Conservation (phyloP, 2,888 invertebrate genomes). For the Brachypalpus laphriformis region DNA sequence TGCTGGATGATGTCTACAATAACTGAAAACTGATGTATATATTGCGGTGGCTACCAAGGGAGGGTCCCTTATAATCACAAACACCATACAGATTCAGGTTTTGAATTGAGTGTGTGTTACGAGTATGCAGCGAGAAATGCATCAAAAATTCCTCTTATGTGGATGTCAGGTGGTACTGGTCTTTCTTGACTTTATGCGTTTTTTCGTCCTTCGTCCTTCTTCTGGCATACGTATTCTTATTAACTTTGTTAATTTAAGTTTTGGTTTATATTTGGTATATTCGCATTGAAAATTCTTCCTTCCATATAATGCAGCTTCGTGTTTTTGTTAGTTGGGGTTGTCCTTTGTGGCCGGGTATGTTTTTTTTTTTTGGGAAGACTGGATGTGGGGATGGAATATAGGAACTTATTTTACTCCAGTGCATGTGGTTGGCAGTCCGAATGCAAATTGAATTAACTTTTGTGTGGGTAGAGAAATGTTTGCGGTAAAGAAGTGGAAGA, state of each 20-base stretch:
- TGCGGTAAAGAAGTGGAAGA: no score
- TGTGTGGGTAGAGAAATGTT: neutral
- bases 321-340: neutral
- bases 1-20: constrained; percentile 28
- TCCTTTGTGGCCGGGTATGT: neutral
- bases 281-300: constrained; percentile 4
- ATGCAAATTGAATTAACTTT: constrained; percentile 54
- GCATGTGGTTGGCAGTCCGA: constrained; percentile 7
- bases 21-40: constrained; percentile 29
- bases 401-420: constrained; percentile 18
- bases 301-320: neutral
- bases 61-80: constrained; percentile 32
- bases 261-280: constrained; percentile 4
- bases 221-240: neutral
- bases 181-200: constrained; percentile 15
- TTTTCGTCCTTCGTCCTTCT: neutral
- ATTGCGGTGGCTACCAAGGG: neutral
- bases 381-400: neutral
- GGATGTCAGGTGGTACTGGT: neutral
- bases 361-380: neutral
- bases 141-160: neutral
- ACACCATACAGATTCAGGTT: no score
- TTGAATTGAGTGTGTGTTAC: neutral
- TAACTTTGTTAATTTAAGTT: constrained; percentile 15
- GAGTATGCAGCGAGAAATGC: neutral